Base-by-base conservation (phyloP, 2,113 vertebrate species). In the Otus sunia region DNA sequence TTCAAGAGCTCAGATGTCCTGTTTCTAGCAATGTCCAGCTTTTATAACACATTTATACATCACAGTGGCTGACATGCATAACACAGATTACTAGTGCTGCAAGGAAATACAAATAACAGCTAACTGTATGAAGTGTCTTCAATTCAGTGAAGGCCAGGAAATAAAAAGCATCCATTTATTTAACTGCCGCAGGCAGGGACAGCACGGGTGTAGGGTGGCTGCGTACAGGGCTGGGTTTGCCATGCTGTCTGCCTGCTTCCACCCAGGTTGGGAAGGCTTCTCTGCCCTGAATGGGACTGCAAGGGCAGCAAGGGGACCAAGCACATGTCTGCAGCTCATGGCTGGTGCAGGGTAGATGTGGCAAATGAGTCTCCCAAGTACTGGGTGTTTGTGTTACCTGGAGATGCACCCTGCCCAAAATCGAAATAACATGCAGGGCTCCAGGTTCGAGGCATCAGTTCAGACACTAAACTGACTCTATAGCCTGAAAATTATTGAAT, bases 121-220 rank as follows among this genome's bases (percentile, higher is more conserved):
- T 34, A 52, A 21, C 25, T 60, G 11, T 2, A 55, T 43, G 73
- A n/a, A 15, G 7, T 18, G 27, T 68, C 59, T 88, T 60, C 39
- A 36, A 0, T 14, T 67, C 43, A 50, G 43, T 1, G 16, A 80
- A 59, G 43, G 26, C 7, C 39, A 56, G 49, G 22, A 49, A 55
- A 77, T 25, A 73, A 68, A 81, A 59, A 68, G 4, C 14, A 77
- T 22, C 17, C 6, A 25, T 63, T 39, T 50, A 41, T 68, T 71
- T 59, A 64, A 59, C 12, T 21, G 49, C 23, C 3, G 2, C 4
- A 6, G 37, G 72, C 21, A 79, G 37, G 60, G n/a, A 29, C 34
- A 62, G 47, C 67, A 32, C 0, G 1, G 47, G 18, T 8, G 10
- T 6, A 8, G 18, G 37, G 68, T 3, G 7, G 15, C 49, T 8